A percentile compares a stretch with the other conserved stretches of the same genome.
Conservation (phyloP, 2,797 vertebrate genomes). For the Hippocampus kuda region DNA sequence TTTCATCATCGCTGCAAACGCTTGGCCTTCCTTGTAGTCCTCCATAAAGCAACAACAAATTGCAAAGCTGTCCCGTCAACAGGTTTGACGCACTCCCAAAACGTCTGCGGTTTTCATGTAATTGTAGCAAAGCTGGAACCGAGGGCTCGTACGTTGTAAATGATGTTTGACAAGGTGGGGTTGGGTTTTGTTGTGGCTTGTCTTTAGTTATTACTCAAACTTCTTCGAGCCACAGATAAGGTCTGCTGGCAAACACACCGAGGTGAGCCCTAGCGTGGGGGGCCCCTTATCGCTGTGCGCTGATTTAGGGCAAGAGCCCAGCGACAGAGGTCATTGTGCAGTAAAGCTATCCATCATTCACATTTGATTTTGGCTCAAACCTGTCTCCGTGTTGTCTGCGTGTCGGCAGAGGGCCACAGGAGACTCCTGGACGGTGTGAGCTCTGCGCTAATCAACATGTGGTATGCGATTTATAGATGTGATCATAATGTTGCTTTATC, state of each 20-base stretch:
- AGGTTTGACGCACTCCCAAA: slow-evolving; percentile 13
- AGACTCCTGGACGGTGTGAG: slow-evolving; percentile 8
- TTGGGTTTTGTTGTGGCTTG: slow-evolving; percentile 88
- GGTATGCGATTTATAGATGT: neutral
- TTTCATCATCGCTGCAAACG: too few relatives aligned
- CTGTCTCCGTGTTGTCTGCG: slow-evolving; percentile 68
- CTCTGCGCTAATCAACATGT: neutral
- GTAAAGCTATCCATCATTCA: slow-evolving; percentile 67
- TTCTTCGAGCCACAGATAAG: slow-evolving; percentile 77
- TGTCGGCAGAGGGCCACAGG: slow-evolving; percentile 28
- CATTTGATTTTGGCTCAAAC: slow-evolving; percentile 64
- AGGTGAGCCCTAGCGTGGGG: slow-evolving; percentile 64
- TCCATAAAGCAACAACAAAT: neutral
- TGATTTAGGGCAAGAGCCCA: slow-evolving; percentile 69
- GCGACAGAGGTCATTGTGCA: slow-evolving; percentile 71
- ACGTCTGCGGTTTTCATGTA: slow-evolving; percentile 76
- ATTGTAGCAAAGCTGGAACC: slow-evolving; percentile 66
- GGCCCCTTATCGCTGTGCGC: slow-evolving; percentile 68
- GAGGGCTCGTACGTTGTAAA: slow-evolving; percentile 84
- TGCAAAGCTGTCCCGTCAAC: slow-evolving; percentile 19
- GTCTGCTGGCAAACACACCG: slow-evolving; percentile 68
- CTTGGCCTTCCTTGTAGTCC: too few relatives aligned
- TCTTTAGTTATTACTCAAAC: slow-evolving; percentile 89
- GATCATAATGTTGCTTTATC: too few relatives aligned
- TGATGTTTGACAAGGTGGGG: slow-evolving; percentile 96